Evolutionary conservation across 2,888 invertebrate species (phyloP).

Genomic region (Eupithecia abbreviata): DNA sequence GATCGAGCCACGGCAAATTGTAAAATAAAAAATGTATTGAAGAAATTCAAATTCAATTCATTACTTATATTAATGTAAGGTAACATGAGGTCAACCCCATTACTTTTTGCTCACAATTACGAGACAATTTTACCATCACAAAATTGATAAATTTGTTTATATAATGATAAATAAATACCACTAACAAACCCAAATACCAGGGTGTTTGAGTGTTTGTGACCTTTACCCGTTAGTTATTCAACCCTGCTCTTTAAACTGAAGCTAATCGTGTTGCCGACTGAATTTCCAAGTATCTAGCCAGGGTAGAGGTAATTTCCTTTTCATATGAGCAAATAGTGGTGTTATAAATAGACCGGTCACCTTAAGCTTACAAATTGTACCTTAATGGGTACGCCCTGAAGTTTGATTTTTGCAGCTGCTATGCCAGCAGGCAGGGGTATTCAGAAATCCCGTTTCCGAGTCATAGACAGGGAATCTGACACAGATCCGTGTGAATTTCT

Average conservation of each 20-base stretch:
- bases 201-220: slow-evolving; percentile 11
- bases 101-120: background rate
- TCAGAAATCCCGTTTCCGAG: background rate
- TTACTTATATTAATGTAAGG: background rate
- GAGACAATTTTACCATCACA: background rate
- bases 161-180: background rate
- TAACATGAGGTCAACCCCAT: background rate
- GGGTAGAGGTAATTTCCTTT: slow-evolving; percentile 14
- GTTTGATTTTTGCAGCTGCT: background rate
- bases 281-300: slow-evolving; percentile 4
- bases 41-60: background rate
- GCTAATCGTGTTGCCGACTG: slow-evolving; percentile 7
- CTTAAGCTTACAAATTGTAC: background rate
- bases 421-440: background rate
- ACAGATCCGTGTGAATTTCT: background rate
- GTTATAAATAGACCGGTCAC: slow-evolving; percentile 6
- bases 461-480: background rate
- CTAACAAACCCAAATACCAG: background rate
- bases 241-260: slow-evolving; percentile 19
- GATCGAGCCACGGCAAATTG: background rate
- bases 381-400: background rate
- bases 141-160: background rate
- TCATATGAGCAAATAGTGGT: slow-evolving; percentile 8
- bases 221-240: slow-evolving; percentile 13
- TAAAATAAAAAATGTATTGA: background rate